Base-by-base conservation (phyloP, 2,888 invertebrate genomes). In the Tetragnatha montana region DNA sequence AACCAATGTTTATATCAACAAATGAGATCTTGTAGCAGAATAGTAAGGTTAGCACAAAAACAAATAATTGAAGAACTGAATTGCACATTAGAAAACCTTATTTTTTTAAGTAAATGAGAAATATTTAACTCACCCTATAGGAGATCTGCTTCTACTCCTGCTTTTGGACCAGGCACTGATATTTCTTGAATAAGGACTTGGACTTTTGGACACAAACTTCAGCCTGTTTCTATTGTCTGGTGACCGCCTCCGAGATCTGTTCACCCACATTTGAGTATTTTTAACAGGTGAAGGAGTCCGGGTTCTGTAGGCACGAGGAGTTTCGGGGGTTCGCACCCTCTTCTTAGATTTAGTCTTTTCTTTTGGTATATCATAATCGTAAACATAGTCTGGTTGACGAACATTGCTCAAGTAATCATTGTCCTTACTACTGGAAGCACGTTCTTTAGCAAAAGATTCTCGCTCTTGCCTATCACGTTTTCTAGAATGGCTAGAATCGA, bases 231-330 rank as follows among this genome's bases (percentile, higher is more conserved):
- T 50, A 19, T 10, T 86, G 19, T 88, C 91, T 8, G 91, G 88
- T 19, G 88, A 81, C 35, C 87, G 22, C 79, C 86, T 81, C 70
- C 91, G 85, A 7, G 88, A 47, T 71, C 84, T 84, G 51, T 82
- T 85, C 50, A 90, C 83, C 76, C 90, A 76, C 22, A 81, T 78
- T 71, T 87, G 88, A 68, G 83, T 83, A 70, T 74, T 81, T 50
- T 50, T 75, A 70, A 89, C 81, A 75, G 89, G 90, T 71, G 91
- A 86, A 69, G 89, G 90, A 21, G 87, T 85, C 22, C 91, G 75
- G 81, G 68, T 90, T 47, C 92, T 84, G 70, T 92, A 92, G 50
- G 92, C 92, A 81, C 91, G 88, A 19, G 91, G 91, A 22, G 92
- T 90, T 79, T 92, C 92, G 8, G 91, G 91, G 70, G 91, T 91